Evolutionary conservation across 2,888 invertebrate genomes (phyloP).

Genomic region (Hoplodrina blanda): DNA sequence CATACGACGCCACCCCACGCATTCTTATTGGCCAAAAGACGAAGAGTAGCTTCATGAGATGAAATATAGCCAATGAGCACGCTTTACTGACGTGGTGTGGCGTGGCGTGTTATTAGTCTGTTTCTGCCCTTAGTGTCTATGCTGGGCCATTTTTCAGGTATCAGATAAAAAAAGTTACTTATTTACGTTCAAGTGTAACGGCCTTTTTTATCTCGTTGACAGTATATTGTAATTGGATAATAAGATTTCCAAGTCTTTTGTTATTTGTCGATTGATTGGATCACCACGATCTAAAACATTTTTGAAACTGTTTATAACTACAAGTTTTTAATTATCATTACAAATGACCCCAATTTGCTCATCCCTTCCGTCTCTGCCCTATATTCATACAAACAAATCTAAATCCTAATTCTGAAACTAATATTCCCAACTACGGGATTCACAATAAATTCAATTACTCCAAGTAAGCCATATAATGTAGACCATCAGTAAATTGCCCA

Average conservation of each 20-base stretch:
- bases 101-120: too few relatives aligned
- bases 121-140: too few relatives aligned
- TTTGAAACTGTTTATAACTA: neutral
- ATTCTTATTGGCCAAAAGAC: too few relatives aligned
- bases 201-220: too few relatives aligned
- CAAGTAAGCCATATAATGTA: conserved; percentile 76
- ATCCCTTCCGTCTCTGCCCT: neutral
- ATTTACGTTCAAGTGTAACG: too few relatives aligned
- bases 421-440: conserved; percentile 32
- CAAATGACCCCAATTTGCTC: neutral
- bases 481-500: conserved; percentile 87
- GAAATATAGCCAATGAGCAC: too few relatives aligned
- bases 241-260: neutral
- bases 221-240: too few relatives aligned
- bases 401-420: conserved; percentile 23
- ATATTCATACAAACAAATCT: neutral
- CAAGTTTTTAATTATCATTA: neutral
- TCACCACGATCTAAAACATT: neutral
- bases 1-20: too few relatives aligned
- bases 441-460: conserved; percentile 60
- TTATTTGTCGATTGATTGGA: neutral
- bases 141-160: too few relatives aligned
- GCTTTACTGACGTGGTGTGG: too few relatives aligned
- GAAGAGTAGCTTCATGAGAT: too few relatives aligned
- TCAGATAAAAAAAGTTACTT: too few relatives aligned